phyloP scores from a whole-genome alignment of 2,113 vertebrate species.

The Chrysochloris asiatica region DNA sequence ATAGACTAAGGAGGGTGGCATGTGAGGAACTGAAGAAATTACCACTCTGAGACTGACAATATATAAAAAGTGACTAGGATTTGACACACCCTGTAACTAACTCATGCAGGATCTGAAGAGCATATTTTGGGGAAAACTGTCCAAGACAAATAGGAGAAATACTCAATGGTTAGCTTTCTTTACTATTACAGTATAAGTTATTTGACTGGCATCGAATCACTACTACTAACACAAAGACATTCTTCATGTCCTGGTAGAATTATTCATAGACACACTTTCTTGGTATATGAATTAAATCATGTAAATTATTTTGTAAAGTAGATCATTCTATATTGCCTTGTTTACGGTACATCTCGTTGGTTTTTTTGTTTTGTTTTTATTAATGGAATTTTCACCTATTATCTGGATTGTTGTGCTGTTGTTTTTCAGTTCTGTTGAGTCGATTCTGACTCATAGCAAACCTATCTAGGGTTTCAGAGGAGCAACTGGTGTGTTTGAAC shows the following conservation, averaged over 20 bases:
- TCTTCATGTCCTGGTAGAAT: slow-evolving; percentile 39
- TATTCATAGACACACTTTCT: slow-evolving; percentile 37
- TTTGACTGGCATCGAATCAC: background rate
- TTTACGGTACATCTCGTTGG: slow-evolving; percentile 51
- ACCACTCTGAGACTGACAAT: background rate
- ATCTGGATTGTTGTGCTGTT: slow-evolving; percentile 51
- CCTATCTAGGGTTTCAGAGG: no score
- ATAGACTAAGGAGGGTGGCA: background rate
- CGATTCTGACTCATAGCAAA: no score
- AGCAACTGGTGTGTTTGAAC: no score
- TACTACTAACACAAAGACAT: slow-evolving; percentile 10
- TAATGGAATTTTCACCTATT: slow-evolving; percentile 51
- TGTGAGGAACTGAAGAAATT: background rate
- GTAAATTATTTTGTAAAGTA: slow-evolving; percentile 78
- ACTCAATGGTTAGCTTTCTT: slow-evolving; percentile 21
- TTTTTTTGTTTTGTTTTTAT: slow-evolving; percentile 53
- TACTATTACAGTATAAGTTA: background rate
- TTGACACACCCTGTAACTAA: background rate
- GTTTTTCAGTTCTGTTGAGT: no score
- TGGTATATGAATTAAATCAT: slow-evolving; percentile 63
- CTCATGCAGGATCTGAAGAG: background rate
- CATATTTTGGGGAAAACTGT: background rate
- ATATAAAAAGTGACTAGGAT: background rate
- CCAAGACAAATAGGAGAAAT: slow-evolving; percentile 1
- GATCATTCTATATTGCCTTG: slow-evolving; percentile 57